Base-by-base conservation (phyloP, 2,113 vertebrate genomes). In the Vulpes lagopus region DNA sequence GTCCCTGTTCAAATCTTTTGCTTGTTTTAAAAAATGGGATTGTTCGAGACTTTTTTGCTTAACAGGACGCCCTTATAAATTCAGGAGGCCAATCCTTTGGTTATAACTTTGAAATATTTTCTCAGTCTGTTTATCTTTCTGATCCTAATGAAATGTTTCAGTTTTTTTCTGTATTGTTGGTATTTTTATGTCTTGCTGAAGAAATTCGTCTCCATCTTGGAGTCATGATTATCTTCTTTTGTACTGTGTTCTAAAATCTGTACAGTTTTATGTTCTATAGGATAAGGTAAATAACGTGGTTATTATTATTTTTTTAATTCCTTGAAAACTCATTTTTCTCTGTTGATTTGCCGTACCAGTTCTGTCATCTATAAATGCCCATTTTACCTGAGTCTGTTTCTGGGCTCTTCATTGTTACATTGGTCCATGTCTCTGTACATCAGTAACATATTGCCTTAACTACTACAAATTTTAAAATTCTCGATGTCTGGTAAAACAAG, bases 61-160 rank as follows among this genome's bases (percentile, higher is more conserved):
- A 69, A 88, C 2, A 30, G 35, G 20, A 78, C 55, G 64, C 7
- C 20, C 93, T 59, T 64, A 38, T 76, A 32, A 92, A 78, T 55
- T 80, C 8, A 65, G 35, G 35, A 85, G 10, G 22, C 65, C 60
- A 67, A 60, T 65, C 25, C 20, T 91, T 91, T 91, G 51, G 74
- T 95, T 55, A 43, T 93, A 86, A 93, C 51, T 91, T 94, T 91
- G 25, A 85, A 59, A 60, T 91, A 55, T 76, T 73, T 81, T 86
- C 32, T 85, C 32, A 92, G 35, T 83, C 53, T 25, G 12, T 82
- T 80, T 83, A 64, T 89, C 85, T 73, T 93, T 89, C 35, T 85
- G n/a, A 30, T 73, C 25, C 55, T 89, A 84, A 55, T 95, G 35
- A 82, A 87, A 27, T 82, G 8, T 65, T 65, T 38, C 64, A 55